These are phyloP conservation scores for Panulirus ornatus DNA, from an alignment of 1,140 invertebrate species.

Conservation along the genomic window DNA sequence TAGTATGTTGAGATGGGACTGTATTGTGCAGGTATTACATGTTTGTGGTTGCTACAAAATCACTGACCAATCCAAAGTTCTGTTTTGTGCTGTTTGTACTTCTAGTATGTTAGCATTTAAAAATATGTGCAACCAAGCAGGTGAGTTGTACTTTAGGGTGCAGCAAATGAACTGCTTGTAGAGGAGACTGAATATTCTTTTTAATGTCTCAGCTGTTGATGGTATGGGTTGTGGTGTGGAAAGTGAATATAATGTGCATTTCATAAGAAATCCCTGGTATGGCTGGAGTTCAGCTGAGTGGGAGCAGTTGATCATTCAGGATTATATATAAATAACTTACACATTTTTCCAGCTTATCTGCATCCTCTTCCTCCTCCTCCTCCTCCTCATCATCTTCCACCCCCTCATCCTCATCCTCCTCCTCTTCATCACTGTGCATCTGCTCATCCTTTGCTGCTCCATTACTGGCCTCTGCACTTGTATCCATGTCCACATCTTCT, in stretches of 20 bases:
- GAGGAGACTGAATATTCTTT: too few species aligned
- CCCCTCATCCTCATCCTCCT: not conserved
- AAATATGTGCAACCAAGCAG: too few species aligned
- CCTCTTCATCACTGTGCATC: not conserved
- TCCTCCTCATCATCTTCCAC: not conserved
- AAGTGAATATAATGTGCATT: not conserved
- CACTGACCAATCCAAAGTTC: too few species aligned
- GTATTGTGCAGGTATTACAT: too few species aligned
- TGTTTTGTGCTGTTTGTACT: too few species aligned
- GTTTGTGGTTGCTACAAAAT: too few species aligned
- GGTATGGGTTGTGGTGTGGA: not conserved
- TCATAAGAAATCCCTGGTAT: too few species aligned
- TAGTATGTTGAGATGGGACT: too few species aligned
- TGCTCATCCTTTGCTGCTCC: not conserved
- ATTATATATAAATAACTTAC: not conserved
- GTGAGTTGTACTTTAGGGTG: too few species aligned
- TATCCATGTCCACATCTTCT: constrained; percentile 24
- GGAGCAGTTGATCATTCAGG: not conserved
- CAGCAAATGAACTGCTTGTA: too few species aligned
- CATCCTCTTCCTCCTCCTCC: not conserved
- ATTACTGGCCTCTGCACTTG: not conserved
- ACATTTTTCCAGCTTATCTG: not conserved
- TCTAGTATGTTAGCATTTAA: too few species aligned
- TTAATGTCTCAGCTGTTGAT: not conserved
- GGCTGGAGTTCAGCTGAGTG: too few species aligned